Base-by-base conservation (phyloP, 2,113 vertebrate genomes). In the Columba livia region DNA sequence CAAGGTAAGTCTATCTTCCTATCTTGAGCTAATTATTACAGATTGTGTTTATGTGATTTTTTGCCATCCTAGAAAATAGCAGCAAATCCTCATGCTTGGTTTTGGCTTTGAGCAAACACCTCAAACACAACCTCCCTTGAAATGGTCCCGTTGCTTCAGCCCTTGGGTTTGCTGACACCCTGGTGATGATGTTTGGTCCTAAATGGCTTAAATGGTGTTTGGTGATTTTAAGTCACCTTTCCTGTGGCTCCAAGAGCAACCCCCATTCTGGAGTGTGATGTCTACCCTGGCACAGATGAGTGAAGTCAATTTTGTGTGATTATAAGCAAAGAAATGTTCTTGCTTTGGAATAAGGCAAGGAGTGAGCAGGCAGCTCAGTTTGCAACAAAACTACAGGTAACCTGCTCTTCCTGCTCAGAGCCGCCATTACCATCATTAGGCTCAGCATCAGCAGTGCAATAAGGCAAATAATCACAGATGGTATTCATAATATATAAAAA, bases 41-140 rank as follows among this genome's bases (percentile, higher is more conserved):
- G 86, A 80, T 61, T 89, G 84, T 91, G 93, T 71, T 94, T 92
- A 53, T 54, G 36, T 42, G 24, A 1, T 10, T 67, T 85, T 71
- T 38, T 83, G 67, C 64, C 88, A 96, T 56, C 72, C 38, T 44
- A 81, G 72, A 81, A 92, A 93, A 84, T 38, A 90, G 69, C 77
- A 93, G 34, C 18, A 1, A 78, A 60, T 48, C 36, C 44, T 92
- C 79, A 4, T 9, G 21, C 18, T 60, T 79, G 51, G 17, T 78
- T 88, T 86, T 88, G 69, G 71, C 65, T 83, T 72, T 32, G 73
- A 92, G 79, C 32, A 87, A 81, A 73, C 32, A 65, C 8, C 51
- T 80, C 69, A 44, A 40, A 71, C 17, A 28, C 31, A 77, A 34
- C 13, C 20, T 71, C 15, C 12, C 34, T 11, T 32, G 31, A 64